Evolutionary conservation across 2,113 vertebrate species (phyloP), one percentile per base, ranked within the genome.

Genomic region (Gobius niger): DNA sequence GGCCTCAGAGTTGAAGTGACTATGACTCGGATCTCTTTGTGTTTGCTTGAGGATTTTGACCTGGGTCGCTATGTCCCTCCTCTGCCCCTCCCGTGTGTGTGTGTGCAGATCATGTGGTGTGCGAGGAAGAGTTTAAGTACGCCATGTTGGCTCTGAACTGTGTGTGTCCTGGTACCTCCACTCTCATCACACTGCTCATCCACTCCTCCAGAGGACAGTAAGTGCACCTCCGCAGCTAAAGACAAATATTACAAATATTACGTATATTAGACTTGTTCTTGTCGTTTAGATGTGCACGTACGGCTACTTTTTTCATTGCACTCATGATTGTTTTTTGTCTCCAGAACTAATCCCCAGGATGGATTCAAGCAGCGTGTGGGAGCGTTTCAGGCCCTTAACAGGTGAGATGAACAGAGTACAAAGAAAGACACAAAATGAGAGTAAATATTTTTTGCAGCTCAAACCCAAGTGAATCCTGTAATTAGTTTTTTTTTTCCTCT

Each of bases 81-180:
- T 51, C 5, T 62, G 68, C 63, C 70, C 54, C 24, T 34, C 24
- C 24, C 24, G 24, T 34, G 24, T 85, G 34, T 41, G n/a, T 83
- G 63, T 72, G 59, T 84, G 49, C 86, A 95, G 93, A 94, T 88
- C 93, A 94, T 72, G 93, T 95, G 69, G 93, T 94, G 76, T 95
- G 94, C 80, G 94, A 94, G 78, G 94, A 95, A 65, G 94, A 95
- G 91, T 94, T 94, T 83, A 94, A 95, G 77, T 95, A 94, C 3
- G 93, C 94, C 87, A 95, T 94, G 93, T 84, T 95, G 89, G 94
- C 94, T 77, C 87, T 95, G 65, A 95, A 95, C 93, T 95, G 94
- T 61, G 93, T 94, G 76, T 94, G 93, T 72, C 94, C 93, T 0
- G 94, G 93, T 44, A 93, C 93, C 46, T 95, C 93, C 1, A 94